Percentiles rank a stretch among this genome's conserved stretches.
Evolutionary conservation across 2,888 invertebrate species (phyloP).

Genomic region (Thera britannica): DNA sequence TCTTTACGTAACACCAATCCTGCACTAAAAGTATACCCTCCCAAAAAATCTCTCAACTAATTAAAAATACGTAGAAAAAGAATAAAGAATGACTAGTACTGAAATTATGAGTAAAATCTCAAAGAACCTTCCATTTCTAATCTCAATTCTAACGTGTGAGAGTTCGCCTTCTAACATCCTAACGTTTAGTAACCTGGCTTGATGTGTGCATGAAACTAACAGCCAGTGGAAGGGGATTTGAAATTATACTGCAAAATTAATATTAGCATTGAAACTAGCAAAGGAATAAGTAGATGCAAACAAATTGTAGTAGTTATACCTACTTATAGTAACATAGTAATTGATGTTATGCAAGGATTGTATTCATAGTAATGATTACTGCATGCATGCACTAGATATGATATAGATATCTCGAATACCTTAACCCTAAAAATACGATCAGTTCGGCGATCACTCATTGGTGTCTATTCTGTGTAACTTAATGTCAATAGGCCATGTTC

Average conservation of each 20-base stretch:
- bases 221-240: slow-evolving; percentile 16
- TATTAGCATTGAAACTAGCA: neutral
- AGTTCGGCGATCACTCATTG: neutral
- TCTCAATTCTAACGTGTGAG: slow-evolving; percentile 31
- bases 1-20: slow-evolving; percentile 9
- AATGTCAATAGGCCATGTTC: no score
- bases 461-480: no score
- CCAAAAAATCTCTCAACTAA: slow-evolving; percentile 17
- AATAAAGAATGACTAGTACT: neutral
- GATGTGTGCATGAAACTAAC: slow-evolving; percentile 49
- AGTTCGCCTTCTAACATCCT: slow-evolving; percentile 48
- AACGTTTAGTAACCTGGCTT: slow-evolving; percentile 41
- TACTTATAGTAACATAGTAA: neutral
- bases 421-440: neutral
- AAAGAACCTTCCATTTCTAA: slow-evolving; percentile 5
- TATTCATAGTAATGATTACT: neutral
- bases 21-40: slow-evolving; percentile 13
- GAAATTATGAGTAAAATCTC: slow-evolving; percentile 8
- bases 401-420: neutral
- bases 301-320: neutral
- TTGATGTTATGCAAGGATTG: neutral
- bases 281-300: neutral
- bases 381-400: neutral
- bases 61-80: neutral
- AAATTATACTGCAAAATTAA: slow-evolving; percentile 10